phyloP scores from a whole-genome alignment of 2,888 invertebrate species.

The Himalopsyche anomala region DNA sequence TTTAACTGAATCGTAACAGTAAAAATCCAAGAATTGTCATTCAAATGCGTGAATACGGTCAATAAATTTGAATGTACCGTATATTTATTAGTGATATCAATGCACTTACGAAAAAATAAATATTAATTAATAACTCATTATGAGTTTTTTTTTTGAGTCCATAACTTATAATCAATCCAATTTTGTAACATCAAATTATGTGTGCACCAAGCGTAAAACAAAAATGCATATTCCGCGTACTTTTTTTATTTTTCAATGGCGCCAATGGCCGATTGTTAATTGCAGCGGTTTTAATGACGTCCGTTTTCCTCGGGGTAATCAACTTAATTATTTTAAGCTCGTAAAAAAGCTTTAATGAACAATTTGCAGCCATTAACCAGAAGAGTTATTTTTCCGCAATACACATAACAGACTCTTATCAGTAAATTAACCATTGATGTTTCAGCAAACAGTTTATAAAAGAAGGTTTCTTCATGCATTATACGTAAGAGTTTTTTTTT shows the following conservation, averaged over 20 bases:
- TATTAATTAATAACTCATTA: too few relatives aligned
- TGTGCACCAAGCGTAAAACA: background rate
- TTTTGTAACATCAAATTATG: background rate
- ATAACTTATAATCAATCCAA: too few relatives aligned
- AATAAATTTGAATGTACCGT: too few relatives aligned
- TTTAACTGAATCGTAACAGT: too few relatives aligned
- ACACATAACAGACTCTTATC: background rate
- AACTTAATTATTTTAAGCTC: conserved; percentile 29
- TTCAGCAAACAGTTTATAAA: too few relatives aligned
- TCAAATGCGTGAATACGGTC: too few relatives aligned
- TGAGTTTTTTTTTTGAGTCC: too few relatives aligned
- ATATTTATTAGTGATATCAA: too few relatives aligned
- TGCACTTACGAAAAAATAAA: too few relatives aligned
- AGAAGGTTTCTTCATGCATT: too few relatives aligned
- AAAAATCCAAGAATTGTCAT: too few relatives aligned
- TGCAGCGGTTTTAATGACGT: background rate
- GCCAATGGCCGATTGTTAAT: background rate
- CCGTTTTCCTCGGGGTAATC: conserved; percentile 19
- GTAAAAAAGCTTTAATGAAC: background rate
- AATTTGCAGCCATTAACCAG: background rate
- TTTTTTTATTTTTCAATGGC: background rate
- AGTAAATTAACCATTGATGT: background rate
- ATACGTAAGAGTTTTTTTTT: too few relatives aligned
- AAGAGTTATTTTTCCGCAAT: background rate
- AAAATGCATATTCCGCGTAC: background rate